Percentiles rank a stretch among this genome's conserved stretches.
Conservation (phyloP, 2,113 vertebrate species). For the Anhinga rufa region DNA sequence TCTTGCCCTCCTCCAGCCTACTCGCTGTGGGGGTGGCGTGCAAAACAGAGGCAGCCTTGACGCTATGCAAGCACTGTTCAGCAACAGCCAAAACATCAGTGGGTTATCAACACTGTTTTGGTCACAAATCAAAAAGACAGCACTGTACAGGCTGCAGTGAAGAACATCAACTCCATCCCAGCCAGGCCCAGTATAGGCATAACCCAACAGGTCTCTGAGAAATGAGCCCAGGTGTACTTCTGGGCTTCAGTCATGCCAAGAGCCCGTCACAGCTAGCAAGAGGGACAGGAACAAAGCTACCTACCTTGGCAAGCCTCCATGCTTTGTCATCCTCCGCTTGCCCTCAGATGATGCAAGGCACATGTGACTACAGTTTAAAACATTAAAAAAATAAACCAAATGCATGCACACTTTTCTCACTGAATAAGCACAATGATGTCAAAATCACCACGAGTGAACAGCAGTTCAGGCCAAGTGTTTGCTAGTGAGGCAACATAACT, state of each 20-base stretch:
- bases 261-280: too few relatives aligned
- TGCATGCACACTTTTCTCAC: background rate
- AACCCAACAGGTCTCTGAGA: rapidly evolving
- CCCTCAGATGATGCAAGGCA: too few relatives aligned
- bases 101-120: background rate
- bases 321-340: background rate
- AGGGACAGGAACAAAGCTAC: too few relatives aligned
- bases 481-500: rapidly evolving
- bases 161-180: too few relatives aligned
- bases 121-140: background rate
- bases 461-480: background rate
- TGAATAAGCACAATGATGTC: background rate
- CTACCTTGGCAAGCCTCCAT: too few relatives aligned
- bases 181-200: background rate
- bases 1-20: background rate
- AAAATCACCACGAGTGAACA: background rate
- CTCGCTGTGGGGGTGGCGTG: background rate
- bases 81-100: background rate
- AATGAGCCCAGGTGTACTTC: too few relatives aligned
- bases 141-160: rapidly evolving
- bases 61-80: background rate
- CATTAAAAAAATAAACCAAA: too few relatives aligned
- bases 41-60: background rate
- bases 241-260: rapidly evolving
- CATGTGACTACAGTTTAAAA: rapidly evolving